These are phyloP conservation scores for Trissolcus japonicus DNA, from an alignment of 2,888 invertebrate species.

Conservation along the genomic window DNA sequence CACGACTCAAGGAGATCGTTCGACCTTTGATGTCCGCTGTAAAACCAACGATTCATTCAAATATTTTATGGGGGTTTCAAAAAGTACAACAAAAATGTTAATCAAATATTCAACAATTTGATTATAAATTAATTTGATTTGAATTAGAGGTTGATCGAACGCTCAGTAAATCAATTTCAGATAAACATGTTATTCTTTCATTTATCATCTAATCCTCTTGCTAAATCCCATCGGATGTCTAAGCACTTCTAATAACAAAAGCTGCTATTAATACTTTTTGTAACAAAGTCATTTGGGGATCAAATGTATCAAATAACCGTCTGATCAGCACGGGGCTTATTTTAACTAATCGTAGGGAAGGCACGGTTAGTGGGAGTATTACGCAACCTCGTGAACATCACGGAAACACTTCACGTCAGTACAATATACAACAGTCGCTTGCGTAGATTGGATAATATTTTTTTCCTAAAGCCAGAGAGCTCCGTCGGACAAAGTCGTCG, in stretches of 20 bases:
- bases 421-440: constrained; percentile 6
- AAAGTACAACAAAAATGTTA: no score
- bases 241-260: constrained; percentile 4
- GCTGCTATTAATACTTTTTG: constrained; percentile 1
- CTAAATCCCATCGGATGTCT: not conserved
- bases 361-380: constrained; percentile 14
- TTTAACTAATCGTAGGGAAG: constrained; percentile 32
- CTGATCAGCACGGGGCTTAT: constrained; percentile 24
- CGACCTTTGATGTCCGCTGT: no score
- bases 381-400: constrained; percentile 22
- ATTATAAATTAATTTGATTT: no score
- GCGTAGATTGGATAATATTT: constrained; percentile 38
- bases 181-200: no score
- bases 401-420: constrained; percentile 17
- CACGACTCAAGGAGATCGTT: no score
- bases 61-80: no score
- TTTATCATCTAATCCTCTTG: not conserved
- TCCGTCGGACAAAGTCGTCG: constrained; percentile 3
- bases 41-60: no score
- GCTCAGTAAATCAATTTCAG: no score
- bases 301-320: constrained; percentile 29
- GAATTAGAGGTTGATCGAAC: no score
- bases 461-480: constrained; percentile 2
- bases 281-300: constrained; percentile 12
- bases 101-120: no score